Conservation (phyloP, 2,888 invertebrate genomes). For the Hypomecis atomaria region DNA sequence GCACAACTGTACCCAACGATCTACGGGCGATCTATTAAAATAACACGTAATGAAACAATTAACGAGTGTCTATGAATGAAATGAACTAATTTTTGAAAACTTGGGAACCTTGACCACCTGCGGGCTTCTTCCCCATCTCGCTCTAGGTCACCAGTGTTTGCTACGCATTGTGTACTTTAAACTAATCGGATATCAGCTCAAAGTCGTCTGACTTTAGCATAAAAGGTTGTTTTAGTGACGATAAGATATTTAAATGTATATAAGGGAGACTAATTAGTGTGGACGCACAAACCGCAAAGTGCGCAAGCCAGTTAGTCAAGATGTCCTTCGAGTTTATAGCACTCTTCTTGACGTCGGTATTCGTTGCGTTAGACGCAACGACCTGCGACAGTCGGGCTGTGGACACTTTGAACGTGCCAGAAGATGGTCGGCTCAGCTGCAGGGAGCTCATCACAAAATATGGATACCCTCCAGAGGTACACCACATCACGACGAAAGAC, state of each 20-base stretch:
- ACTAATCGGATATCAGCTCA: slow-evolving; percentile 14
- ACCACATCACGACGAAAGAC: slow-evolving; percentile 52
- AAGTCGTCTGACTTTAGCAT: slow-evolving; percentile 13
- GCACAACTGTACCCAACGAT: not conserved
- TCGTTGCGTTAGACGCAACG: slow-evolving; percentile 3
- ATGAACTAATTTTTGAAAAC: not conserved
- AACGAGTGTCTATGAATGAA: slow-evolving; percentile 9
- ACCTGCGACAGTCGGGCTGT: not conserved
- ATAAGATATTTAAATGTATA: slow-evolving; percentile 23
- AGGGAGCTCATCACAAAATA: slow-evolving; percentile 40
- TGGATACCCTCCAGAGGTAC: slow-evolving; percentile 39
- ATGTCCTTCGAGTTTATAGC: slow-evolving; percentile 12
- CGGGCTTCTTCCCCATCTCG: slow-evolving; percentile 14
- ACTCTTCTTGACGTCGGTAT: not conserved
- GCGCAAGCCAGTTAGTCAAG: not conserved
- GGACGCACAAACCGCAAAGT: slow-evolving; percentile 2
- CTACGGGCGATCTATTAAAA: slow-evolving; percentile 12
- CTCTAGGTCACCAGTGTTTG: slow-evolving; percentile 18
- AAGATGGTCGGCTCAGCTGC: slow-evolving; percentile 40
- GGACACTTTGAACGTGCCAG: slow-evolving; percentile 28
- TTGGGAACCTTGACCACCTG: slow-evolving; percentile 20
- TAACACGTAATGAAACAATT: slow-evolving; percentile 9
- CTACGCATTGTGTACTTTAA: slow-evolving; percentile 18
- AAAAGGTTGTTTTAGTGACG: slow-evolving; percentile 25
- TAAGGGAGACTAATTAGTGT: slow-evolving; percentile 15